Base-by-base conservation (phyloP, 2,797 vertebrate genomes). In the Halcyon chelicuti region DNA sequence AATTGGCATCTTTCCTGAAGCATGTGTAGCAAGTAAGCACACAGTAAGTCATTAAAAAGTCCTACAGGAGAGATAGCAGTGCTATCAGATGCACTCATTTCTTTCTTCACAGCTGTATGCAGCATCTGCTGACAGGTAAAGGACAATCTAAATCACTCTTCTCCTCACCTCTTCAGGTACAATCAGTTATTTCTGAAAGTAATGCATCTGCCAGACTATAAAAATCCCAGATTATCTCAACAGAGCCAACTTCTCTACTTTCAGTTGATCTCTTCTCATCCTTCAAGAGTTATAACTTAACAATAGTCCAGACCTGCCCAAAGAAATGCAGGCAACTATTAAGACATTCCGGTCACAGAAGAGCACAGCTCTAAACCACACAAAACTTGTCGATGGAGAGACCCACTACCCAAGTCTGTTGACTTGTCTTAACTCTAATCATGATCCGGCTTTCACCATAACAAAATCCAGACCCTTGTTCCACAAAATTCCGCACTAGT, bases 111-210 rank as follows among this genome's bases (percentile, higher is more conserved):
- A 76, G 71, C 68, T 77, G 29, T 63, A 83, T 82, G 39, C 93
- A 76, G 90, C 75, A 55, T 85, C 89, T 89, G 72, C 88, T 97
- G 97, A 96, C 96, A 97, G 94, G 87, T 65, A 71, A 93, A 58
- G 54, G 92, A 89, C 89, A 14, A 95, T 80, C 82, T 83, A 96
- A 97, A 97, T 95, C 81, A 42, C 62, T 93, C 79, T 89, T 54
- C 80, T 54, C 71, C 71, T 86, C 66, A 62, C 77, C 72, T 91
- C 65, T 94, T 97, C 95, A 95, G 96, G 97, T 86, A 95, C 82
- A 88, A 86, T 97, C 96, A 90, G 83, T 92, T 96, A 93, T 95
- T 96, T 94, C 87, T 93, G 79, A 74, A 96, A 96, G 95, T 96
- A 98, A 98, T 96, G 90, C 97, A 96, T 72, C 94, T 95, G 89